Percentiles rank a stretch among this genome's conserved stretches.
Conservation (phyloP, 2,113 vertebrate genomes). For the Pungitius pungitius region DNA sequence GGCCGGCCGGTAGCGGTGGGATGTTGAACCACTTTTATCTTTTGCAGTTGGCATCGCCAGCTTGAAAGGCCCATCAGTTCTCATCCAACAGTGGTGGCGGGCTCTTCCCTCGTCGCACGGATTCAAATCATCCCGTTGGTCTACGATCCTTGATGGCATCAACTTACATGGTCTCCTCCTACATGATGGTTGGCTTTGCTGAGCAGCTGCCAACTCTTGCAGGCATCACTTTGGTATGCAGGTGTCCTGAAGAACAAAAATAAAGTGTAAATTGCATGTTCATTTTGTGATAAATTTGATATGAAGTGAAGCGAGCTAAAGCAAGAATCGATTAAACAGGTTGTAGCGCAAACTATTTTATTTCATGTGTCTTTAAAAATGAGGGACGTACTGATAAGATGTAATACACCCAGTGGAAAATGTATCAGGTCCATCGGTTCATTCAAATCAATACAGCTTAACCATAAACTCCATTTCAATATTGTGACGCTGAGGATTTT, state of each 20-base stretch:
- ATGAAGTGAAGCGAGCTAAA: neutral
- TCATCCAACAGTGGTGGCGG: conserved; percentile 30
- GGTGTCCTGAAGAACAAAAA: conserved; percentile 43
- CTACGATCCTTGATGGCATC: neutral
- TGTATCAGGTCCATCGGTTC: neutral
- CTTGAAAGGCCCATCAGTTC: conserved; percentile 48
- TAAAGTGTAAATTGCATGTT: conserved; percentile 1
- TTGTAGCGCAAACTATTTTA: neutral
- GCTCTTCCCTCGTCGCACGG: conserved; percentile 5
- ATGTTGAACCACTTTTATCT: conserved; percentile 45
- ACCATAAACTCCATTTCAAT: neutral
- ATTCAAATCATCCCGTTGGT: conserved; percentile 33
- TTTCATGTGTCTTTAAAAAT: neutral
- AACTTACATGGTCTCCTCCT: conserved; percentile 7
- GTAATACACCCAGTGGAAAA: neutral
- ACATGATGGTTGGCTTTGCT: neutral
- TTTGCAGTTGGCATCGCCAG: conserved; percentile 71
- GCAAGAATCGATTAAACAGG: neutral
- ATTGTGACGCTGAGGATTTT: neutral
- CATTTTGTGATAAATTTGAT: neutral
- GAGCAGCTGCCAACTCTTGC: conserved; percentile 22
- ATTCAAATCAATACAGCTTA: neutral
- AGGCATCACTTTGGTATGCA: conserved; percentile 42
- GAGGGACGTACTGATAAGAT: neutral
- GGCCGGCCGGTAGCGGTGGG: conserved; percentile 74